These are phyloP conservation scores for Halcyon senegalensis DNA, from an alignment of 2,113 vertebrate species.

Conservation along the genomic window DNA sequence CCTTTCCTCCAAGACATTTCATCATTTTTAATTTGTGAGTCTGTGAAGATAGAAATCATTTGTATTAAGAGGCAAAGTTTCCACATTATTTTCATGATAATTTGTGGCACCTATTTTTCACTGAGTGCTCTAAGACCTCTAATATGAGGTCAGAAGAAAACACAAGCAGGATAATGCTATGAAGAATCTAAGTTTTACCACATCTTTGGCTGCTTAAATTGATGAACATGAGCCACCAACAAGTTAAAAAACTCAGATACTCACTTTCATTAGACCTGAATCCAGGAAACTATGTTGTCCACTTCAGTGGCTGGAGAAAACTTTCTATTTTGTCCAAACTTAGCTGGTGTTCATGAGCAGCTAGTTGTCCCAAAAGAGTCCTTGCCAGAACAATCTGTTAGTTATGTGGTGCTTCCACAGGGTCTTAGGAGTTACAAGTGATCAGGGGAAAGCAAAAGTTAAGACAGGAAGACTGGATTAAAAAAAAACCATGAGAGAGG, in stretches of 20 bases:
- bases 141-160: not conserved
- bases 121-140: not conserved
- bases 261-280: not conserved
- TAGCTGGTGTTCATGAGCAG: not conserved
- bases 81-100: not conserved
- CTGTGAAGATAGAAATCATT: conserved; percentile 18
- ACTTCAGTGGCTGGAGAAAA: not conserved
- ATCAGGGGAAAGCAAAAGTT: not conserved
- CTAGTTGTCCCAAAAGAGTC: not conserved
- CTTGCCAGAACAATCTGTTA: not conserved
- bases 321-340: not conserved
- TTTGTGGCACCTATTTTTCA: not conserved
- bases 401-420: not conserved
- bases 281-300: not conserved
- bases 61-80: not conserved
- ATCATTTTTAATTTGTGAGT: not conserved
- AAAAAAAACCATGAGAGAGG: not conserved
- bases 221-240: not conserved
- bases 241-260: not conserved
- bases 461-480: not conserved
- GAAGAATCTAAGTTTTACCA: not conserved
- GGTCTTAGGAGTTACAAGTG: not conserved
- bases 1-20: not conserved
- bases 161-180: not conserved
- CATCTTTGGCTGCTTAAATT: not conserved